These are phyloP conservation scores for Drepana arcuata DNA, from an alignment of 1,140 invertebrate genomes.

Conservation along the genomic window DNA sequence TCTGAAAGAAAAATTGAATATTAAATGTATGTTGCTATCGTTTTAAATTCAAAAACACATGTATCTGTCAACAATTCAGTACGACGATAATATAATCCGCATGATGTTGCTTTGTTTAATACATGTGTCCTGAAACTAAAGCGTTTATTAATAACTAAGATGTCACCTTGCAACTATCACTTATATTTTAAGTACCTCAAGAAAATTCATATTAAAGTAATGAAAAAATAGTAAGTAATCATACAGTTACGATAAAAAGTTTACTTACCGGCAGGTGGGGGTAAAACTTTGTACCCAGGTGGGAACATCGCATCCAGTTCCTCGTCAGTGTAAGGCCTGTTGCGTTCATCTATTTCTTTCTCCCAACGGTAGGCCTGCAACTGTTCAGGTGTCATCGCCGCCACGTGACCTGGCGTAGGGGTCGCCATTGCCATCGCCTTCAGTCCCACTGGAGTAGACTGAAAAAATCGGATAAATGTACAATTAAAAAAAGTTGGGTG, in stretches of 20 bases:
- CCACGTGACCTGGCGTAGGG: constrained; percentile 94
- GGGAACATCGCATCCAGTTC: constrained; percentile 98
- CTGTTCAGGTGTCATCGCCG: constrained; percentile 99
- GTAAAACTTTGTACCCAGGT: constrained; percentile 97
- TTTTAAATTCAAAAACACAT: constrained; percentile 45
- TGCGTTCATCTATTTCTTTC: constrained; percentile 98
- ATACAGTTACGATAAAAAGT: constrained; percentile 2
- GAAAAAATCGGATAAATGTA: constrained; percentile 13
- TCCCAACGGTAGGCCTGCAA: constrained; percentile 99
- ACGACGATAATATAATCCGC: constrained; percentile 25
- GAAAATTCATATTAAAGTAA: constrained; percentile 14
- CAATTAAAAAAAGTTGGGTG: no score
- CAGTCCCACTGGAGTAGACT: constrained; percentile 91
- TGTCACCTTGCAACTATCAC: constrained; percentile 19
- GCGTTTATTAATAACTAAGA: constrained; percentile 51
- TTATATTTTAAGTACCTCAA: constrained; percentile 10
- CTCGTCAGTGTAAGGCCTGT: constrained; percentile 96
- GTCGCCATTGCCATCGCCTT: constrained; percentile 99
- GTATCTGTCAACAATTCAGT: constrained; percentile 28
- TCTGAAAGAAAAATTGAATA: constrained; percentile 67
- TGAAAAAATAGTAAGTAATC: constrained; percentile 10
- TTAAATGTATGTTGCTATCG: constrained; percentile 40
- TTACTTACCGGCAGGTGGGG: constrained; percentile 87
- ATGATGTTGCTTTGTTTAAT: constrained; percentile 36
- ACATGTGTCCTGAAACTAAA: constrained; percentile 70